Base-by-base conservation (phyloP, 2,113 vertebrate species). In the Pandion haliaetus region DNA sequence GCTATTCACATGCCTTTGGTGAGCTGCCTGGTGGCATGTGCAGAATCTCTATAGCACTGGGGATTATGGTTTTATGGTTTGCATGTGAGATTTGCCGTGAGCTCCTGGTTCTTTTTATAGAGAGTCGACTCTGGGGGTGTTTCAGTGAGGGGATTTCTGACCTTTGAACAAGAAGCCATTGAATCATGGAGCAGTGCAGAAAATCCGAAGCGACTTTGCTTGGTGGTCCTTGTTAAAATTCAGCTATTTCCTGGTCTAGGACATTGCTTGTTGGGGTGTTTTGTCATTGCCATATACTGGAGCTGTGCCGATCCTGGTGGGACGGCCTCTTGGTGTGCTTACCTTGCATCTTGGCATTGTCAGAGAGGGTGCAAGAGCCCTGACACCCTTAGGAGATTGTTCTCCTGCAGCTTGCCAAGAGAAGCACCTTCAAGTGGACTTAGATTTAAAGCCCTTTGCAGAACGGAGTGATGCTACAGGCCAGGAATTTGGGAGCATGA, bases 31-130 rank as follows among this genome's bases (percentile, higher is more conserved):
- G 9, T 86, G 86, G 67, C 91, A 87, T 21, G 40, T 5, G 12
- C 65, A 84, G 84, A 87, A 86, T 94, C 24, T 50, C 49, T 50
- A 8, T 40, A 45, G 52, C 32, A 5, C 77, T 13, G 47, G 71
- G 45, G 85, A 38, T 88, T 86, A 73, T 0, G 3, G 32, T 50
- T 94, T 90, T 77, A 52, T 73, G 90, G 57, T 86, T 49, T 1
- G 4, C 76, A 67, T 1, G 1, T 83, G 79, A 82, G 86, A 23
- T 93, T 88, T 67, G 42, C 80, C 54, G 34, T 15, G 86, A 96
- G 57, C 57, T 82, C 45, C 38, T 57, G 17, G 44, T 65, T 85
- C 96, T 96, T 97, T 96, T 97, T 86, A 86, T 90, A 93, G 94
- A 42, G 85, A 25, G 25, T 44, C 80, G 83, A 14, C 93, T 77